Percentiles rank a stretch among this genome's conserved stretches.
Evolutionary conservation across 2,113 vertebrate genomes (phyloP).

Genomic region (Bubo bubo): DNA sequence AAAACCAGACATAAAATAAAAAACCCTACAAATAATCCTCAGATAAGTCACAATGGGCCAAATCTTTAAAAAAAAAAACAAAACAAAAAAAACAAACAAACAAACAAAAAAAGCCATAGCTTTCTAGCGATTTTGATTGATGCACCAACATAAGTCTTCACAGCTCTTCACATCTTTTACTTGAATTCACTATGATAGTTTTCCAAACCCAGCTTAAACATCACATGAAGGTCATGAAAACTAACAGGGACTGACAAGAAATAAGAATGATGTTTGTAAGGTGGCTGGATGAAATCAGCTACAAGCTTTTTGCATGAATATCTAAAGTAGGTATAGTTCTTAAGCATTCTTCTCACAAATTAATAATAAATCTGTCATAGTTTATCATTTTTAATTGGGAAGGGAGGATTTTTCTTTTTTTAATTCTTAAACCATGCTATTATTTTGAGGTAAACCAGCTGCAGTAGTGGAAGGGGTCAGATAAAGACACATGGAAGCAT

Average conservation of each 20-base stretch:
- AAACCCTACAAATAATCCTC: neutral
- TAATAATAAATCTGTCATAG: neutral
- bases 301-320: neutral
- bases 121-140: neutral
- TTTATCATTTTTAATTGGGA: neutral
- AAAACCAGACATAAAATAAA: neutral
- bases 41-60: neutral
- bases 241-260: neutral
- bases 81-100: no score
- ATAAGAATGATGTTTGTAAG: neutral
- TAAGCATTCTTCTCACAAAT: neutral
- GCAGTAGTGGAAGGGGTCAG: neutral
- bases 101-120: neutral
- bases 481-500: neutral
- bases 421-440: neutral
- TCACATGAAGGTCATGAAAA: neutral
- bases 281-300: neutral
- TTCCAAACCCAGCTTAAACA: neutral
- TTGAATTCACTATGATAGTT: neutral
- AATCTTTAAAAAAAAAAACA: neutral
- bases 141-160: neutral
- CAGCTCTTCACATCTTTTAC: neutral
- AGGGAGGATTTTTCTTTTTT: neutral
- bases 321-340: neutral
- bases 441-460: conserved; percentile 21